Conservation (phyloP, 2,113 vertebrate genomes). For the Uria lomvia region DNA sequence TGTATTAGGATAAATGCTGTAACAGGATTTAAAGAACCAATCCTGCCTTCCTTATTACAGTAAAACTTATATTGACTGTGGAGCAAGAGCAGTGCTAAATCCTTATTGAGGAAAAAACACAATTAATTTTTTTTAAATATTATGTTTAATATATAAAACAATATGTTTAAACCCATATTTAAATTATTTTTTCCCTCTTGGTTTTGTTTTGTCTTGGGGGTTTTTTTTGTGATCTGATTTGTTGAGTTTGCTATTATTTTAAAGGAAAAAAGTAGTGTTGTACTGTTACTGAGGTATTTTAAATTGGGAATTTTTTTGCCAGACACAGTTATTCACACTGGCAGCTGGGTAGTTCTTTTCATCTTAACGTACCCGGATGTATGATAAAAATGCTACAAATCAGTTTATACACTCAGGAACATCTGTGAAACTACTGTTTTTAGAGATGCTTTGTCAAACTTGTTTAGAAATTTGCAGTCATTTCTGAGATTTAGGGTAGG, state of each 20-base stretch:
- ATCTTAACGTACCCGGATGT: neutral
- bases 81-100: neutral
- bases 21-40: neutral
- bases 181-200: neutral
- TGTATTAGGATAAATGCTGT: neutral
- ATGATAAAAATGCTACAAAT: neutral
- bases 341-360: neutral
- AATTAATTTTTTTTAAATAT: neutral
- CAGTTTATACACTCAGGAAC: neutral
- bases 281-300: neutral
- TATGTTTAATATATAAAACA: neutral
- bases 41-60: neutral
- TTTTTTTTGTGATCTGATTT: neutral
- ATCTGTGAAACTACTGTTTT: neutral
- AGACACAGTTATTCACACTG: neutral
- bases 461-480: neutral
- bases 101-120: neutral
- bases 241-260: neutral
- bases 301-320: neutral
- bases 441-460: neutral
- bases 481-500: neutral
- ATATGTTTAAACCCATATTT: neutral
- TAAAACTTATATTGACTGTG: neutral
- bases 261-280: neutral
- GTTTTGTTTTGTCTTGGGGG: neutral